Conservation (phyloP, 2,113 vertebrate genomes). For the Platysteira castanea region DNA sequence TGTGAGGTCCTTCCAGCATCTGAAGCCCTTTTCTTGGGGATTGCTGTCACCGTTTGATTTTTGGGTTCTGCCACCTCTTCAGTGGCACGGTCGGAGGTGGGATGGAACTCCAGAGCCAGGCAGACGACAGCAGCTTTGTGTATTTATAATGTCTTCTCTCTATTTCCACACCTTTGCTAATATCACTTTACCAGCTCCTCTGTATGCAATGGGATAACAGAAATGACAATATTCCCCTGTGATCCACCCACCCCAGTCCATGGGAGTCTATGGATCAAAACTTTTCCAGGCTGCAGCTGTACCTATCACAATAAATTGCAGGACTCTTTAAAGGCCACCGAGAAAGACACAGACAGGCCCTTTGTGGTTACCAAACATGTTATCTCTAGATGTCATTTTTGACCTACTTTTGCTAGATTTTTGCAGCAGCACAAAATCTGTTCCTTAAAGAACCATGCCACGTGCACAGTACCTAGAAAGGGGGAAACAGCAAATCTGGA, state of each 20-base stretch:
- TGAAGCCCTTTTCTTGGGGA: not conserved
- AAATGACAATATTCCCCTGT: not conserved
- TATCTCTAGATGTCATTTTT: conserved; percentile 46
- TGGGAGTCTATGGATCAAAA: not conserved
- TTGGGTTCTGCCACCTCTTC: not conserved
- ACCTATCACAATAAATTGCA: not conserved
- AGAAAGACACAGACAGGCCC: not conserved
- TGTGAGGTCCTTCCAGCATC: not conserved
- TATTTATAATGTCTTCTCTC: not conserved
- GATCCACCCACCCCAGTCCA: not conserved
- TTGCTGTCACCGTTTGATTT: not conserved
- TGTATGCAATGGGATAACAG: not conserved
- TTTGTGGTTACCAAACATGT: not conserved
- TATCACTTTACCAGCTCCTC: not conserved
- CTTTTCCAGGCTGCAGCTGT: not conserved
- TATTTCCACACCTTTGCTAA: not conserved
- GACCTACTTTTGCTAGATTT: conserved; percentile 40
- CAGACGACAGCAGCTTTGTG: not conserved
- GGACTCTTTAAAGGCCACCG: conserved; percentile 24
- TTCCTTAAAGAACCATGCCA: not conserved
- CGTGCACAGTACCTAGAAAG: not conserved
- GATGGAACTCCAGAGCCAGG: not conserved
- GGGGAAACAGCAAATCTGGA: not conserved
- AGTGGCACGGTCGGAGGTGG: not conserved
- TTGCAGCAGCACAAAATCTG: conserved; percentile 48